phyloP scores from a whole-genome alignment of 2,113 vertebrate species.

The Hystrix brachyura region DNA sequence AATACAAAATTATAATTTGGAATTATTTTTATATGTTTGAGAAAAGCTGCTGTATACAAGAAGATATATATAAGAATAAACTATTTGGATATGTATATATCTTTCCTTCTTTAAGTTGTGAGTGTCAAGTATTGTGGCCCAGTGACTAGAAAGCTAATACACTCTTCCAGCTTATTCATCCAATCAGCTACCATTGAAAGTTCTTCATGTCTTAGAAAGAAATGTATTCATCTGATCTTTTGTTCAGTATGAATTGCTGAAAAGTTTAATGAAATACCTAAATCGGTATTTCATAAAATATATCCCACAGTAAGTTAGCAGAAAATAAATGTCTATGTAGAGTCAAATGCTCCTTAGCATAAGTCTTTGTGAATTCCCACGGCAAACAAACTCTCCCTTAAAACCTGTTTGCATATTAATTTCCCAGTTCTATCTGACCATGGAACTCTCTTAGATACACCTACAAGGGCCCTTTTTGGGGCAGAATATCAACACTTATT shows the following conservation, averaged over 20 bases:
- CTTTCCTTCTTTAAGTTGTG: neutral
- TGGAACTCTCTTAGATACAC: neutral
- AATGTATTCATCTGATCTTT: slow-evolving; percentile 14
- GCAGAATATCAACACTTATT: neutral
- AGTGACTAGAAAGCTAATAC: neutral
- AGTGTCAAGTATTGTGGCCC: neutral
- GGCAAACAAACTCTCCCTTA: neutral
- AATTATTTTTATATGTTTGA: slow-evolving; percentile 7
- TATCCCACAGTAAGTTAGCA: neutral
- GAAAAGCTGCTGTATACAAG: neutral
- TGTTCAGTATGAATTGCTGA: neutral
- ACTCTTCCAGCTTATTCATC: neutral
- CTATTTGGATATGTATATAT: neutral
- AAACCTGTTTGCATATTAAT: neutral
- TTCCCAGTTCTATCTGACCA: neutral
- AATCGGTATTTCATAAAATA: neutral
- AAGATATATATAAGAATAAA: neutral
- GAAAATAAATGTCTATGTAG: neutral
- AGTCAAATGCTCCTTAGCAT: neutral
- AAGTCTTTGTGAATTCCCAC: neutral
- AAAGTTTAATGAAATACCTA: neutral
- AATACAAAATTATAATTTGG: neutral
- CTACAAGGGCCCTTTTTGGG: neutral
- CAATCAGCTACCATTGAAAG: neutral
- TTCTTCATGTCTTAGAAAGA: neutral